Base-by-base conservation (phyloP, 2,113 vertebrate genomes). In the Peromyscus leucopus region DNA sequence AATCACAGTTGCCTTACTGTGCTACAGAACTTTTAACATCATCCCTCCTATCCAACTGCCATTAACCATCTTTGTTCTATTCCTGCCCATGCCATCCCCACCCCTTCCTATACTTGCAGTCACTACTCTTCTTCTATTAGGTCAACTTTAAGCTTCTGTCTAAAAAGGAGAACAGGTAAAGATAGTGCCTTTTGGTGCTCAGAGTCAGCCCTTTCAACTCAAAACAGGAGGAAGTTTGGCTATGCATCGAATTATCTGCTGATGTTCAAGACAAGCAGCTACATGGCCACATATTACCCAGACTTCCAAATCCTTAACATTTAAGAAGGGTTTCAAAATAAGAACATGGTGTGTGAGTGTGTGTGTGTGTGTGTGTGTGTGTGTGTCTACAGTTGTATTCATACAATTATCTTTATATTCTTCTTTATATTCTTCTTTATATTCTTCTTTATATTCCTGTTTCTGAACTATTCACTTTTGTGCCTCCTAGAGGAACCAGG, bases 281-380 rank as follows among this genome's bases (percentile, higher is more conserved):
- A 69, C 5, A 63, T 90, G 11, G 67, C 83, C 90, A 92, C 4
- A 46, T 57, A 90, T 90, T 8, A 17, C 51, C 67, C 65, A 0
- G 2, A 92, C 96, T 97, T 91, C 36, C 33, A 96, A 88, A 94
- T 90, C 67, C 94, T 87, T 71, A 96, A 74, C 78, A 76, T 93
- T 95, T 94, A 42, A 61, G 95, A 97, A 93, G 46, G 10, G 7
- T 42, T 90, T 91, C 51, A 94, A 94, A 59, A 79, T 0, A 9
- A 39, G 24, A 85, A 71, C 55, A 63, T 48, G 24, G 26, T 48
- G 31, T 80, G 21, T 80, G 0, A 48, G 17, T 59, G 51, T 82
- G 19, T 57, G 51, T 82, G 10, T 59, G 22, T 55, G 3, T 78
- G 33, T 83, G 11, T 83, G 19, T 80, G 6, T 51, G 7, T 39